Evolutionary conservation across 2,888 invertebrate genomes (phyloP), one percentile per base, ranked within the genome.

Genomic region (Cheilosia vernalis): DNA sequence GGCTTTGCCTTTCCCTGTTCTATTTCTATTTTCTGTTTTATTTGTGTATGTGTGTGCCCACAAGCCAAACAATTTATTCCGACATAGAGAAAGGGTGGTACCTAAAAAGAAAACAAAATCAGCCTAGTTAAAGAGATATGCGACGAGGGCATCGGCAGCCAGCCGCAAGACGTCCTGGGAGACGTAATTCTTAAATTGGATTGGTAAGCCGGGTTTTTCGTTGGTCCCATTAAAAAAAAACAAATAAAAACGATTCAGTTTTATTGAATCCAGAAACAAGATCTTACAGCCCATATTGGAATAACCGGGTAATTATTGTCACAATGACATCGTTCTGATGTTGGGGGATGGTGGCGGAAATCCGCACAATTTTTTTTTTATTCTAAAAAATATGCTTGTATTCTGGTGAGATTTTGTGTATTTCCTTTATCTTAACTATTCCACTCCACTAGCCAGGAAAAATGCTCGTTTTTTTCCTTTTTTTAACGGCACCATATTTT

Each of bases 51-150:
- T 27, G 3, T 44, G 42, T 49, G 37, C 78, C 69, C 49, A 72
- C 70, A 78, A 69, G 73, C 67, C 72, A 73, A 83, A 78, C 67
- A 78, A 78, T 61, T 55, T 76, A 69, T 72, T 83, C 78, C 24
- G 13, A 37, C 37, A 37, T 10, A 64, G 72, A 66, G 60, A 55
- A 40, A 42, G 53, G 49, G 24, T 24, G 66, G 49, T 4, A 24
- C 3, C 24, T 24, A 9, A 19, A 40, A 47, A 63, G 47, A 63
- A 64, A 51, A 60, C 51, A 60, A 56, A 56, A 51, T 17, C 37
- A 42, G 21, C 4, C 17, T 24, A 60, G 61, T 58, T 73, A 58
- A 56, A 58, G 66, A 72, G 56, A 33, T 44, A 44, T 67, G 44
- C 51, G 60, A 72, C 40, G 51, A 72, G 44, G 66, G 56, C 56